Base-by-base conservation (phyloP, 2,888 invertebrate genomes). In the Norana najaformis region DNA sequence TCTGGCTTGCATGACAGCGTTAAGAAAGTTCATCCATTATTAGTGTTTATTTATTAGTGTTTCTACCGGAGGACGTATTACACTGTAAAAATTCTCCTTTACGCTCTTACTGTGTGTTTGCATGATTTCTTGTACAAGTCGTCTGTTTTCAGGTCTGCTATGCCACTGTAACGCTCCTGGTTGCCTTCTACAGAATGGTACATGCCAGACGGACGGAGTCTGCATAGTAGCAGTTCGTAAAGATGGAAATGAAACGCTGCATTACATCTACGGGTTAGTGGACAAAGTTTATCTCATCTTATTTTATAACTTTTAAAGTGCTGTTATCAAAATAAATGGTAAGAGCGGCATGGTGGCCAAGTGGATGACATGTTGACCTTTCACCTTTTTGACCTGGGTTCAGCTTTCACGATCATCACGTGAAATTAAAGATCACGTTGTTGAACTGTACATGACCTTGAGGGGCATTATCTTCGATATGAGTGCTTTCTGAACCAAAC, bases 101-200 rank as follows among this genome's bases (percentile, higher is more conserved):
- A 23, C 23, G 20, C 23, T 47, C 47, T 47, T 23, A 47, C 23
- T 47, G 20, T 23, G 4, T 47, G 20, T 47, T 3, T 23, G 23
- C 47, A 16, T 69, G 69, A n/a, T 47, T 23, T 69, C 69, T 30
- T 53, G 16, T n/a, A n/a, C 13, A 16, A 30, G 13, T 69, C 5
- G n/a, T 69, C 69, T 69, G 69, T 85, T 85, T 34, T 85, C 34
- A 85, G 85, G 85, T 85, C 85, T 85, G 11, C 85, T 85, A 35
- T 85, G 85, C 23, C 85, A 85, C 85, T 85, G 85, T 37, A 85
- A 35, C 23, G 34, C 37, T 35, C 36, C 36, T 35, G 6, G 20
- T 14, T 85, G 85, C 36, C 35, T 85, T 36, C 36, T 35, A 36
- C 35, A 85, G 23, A 37, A 85, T 23, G 34, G 37, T n/a, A 85